Evolutionary conservation across 2,888 invertebrate genomes (phyloP).

Genomic region (Aethes cnicana): DNA sequence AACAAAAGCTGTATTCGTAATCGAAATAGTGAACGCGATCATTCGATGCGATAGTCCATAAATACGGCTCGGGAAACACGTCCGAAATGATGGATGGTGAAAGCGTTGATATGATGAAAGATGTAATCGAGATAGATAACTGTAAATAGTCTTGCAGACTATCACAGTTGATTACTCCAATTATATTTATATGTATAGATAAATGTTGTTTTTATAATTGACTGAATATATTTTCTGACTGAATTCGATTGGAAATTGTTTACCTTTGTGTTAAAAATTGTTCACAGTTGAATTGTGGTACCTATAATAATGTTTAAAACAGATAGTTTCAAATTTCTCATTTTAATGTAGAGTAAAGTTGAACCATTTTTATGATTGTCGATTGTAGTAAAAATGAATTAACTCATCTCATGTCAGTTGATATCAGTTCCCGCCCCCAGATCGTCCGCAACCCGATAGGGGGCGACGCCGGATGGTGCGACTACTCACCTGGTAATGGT

Average conservation of each 20-base stretch:
- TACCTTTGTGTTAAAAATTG: background rate
- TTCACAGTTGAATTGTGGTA: too few species aligned
- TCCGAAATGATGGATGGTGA: constrained; percentile 76
- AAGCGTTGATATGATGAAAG: constrained; percentile 68
- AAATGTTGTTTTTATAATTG: background rate
- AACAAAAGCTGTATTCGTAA: constrained; percentile 46
- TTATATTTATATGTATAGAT: constrained; percentile 3
- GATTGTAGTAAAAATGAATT: background rate
- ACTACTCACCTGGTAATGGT: constrained; percentile 74
- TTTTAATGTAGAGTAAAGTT: too few species aligned
- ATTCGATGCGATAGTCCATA: constrained; percentile 70
- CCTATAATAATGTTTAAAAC: too few species aligned
- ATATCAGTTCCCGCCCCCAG: constrained; percentile 79
- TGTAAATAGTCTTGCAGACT: constrained; percentile 44
- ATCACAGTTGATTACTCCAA: constrained; percentile 22
- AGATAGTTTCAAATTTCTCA: too few species aligned
- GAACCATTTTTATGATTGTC: too few species aligned
- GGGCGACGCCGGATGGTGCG: constrained; percentile 71
- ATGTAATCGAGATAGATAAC: constrained; percentile 61
- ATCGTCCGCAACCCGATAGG: constrained; percentile 81
- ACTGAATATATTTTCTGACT: background rate
- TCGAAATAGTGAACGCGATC: constrained; percentile 72
- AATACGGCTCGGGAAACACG: constrained; percentile 75
- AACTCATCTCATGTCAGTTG: constrained; percentile 66
- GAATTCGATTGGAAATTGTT: background rate